Evolutionary conservation across 2,797 vertebrate genomes (phyloP), one percentile per base, ranked within the genome.

Genomic region (Phyllotis vaccarum): DNA sequence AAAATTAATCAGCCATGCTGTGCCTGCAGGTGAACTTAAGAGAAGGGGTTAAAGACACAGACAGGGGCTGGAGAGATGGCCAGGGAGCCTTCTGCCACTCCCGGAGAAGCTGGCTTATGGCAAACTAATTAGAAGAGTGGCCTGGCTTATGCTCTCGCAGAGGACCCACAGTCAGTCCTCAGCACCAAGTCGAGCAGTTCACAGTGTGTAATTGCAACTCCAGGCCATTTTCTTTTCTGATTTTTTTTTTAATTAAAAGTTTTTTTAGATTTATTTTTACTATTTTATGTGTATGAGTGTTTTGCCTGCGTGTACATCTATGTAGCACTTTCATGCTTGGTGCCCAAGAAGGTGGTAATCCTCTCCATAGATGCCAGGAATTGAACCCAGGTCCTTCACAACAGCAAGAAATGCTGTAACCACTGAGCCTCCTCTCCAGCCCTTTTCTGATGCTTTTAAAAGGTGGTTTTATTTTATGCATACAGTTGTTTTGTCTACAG

Each of bases 141-240:
- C n/a, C n/a, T n/a, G n/a, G n/a, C 1, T 5, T n/a, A 7, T 1
- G 34, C 52, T 56, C 52, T 24, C 0, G 11, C 52, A 13, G 31
- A 81, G 6, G 54, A 27, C 21, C 22, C 79, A 58, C 54, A 81
- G 4, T 58, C n/a, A 37, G 10, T 80, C 6, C 76, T 19, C 54
- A 16, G 54, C 52, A 79, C 17, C 54, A n/a, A 81, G 5, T 27
- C 29, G 22, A 34, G 56, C 2, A 3, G 56, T 13, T 40, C 79
- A 29, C n/a, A 60, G 40, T n/a, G n/a, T 58, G 22, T 43, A 31
- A 17, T 17, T 83, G 24, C 37, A 62, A 37, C 80, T 31, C 40
- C n/a, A 58, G 54, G n/a, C 54, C 56, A 0, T 27, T 81, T 24
- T 43, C 10, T 74, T 43, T 46, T 43, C 40, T 46, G 12, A 75